Evolutionary conservation across 2,797 vertebrate genomes (phyloP), one percentile per base, ranked within the genome.

Genomic region (Galaxias olidus): DNA sequence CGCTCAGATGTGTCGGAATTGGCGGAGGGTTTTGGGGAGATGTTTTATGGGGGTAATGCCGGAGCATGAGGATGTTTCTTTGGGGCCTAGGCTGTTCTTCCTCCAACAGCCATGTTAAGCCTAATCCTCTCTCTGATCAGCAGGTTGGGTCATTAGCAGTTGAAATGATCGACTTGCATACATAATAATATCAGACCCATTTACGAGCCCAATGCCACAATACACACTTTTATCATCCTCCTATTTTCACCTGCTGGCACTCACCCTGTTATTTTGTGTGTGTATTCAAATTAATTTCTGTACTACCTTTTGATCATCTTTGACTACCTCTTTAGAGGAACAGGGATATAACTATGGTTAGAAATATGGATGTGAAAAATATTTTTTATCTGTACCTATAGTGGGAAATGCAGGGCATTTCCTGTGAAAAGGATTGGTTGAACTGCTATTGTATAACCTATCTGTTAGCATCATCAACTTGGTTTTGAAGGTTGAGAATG

Each of bases 1-100:
- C 70, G 54, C 65, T 80, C 71, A 74, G 84, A 89, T 84, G 86
- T 76, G 79, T 73, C 78, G 67, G 77, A 82, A 77, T 89, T 79
- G 49, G 63, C 69, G 71, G 63, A 66, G 41, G 61, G 46, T 41
- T 86, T 79, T 54, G 70, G 60, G 73, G 80, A 44, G 61, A 80
- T 85, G 88, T 59, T 43, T 71, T 63, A 30, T 30, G 30, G 68
- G 78, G 82, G 67, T 64, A 65, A 67, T 74, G 74, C 76, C 77
- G 70, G 72, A 77, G 65, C 78, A 72, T 50, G 72, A 65, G 68
- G 66, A 63, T 67, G 75, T 77, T 77, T 78, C 68, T 65, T 41
- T 55, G 44, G 56, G 68, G 55, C 54, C 61, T 45, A 20, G 69
- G 72, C 75, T 66, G 15, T 71, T 82, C 67, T 75, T 76, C 51